Conservation (phyloP, 2,113 vertebrate genomes). For the Cathartes aura region DNA sequence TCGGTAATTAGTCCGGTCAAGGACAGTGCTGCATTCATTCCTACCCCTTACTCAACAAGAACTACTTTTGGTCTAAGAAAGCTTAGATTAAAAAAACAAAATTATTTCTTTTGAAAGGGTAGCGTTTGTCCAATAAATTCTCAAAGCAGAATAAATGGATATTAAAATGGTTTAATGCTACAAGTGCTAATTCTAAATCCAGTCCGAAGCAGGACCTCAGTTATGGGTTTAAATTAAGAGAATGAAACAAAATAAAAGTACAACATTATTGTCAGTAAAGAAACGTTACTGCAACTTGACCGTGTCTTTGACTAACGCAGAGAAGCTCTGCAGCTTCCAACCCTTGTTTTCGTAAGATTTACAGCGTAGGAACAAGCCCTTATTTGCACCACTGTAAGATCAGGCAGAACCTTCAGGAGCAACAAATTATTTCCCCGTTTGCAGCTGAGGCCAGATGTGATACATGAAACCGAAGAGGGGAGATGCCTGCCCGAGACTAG, state of each 20-base stretch:
- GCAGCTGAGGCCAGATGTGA: not conserved
- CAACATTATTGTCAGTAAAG: not conserved
- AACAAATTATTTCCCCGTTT: not conserved
- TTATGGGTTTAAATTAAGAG: not conserved
- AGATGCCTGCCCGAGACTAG: not conserved
- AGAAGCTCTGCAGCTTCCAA: not conserved
- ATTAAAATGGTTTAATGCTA: not conserved
- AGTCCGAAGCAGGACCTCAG: not conserved
- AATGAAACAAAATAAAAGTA: not conserved
- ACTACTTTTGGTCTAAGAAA: not conserved
- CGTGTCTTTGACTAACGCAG: not conserved
- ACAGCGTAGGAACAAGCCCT: fast-evolving
- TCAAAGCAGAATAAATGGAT: not conserved
- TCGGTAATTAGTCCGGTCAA: not conserved
- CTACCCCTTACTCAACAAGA: not conserved
- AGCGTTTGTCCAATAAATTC: not conserved
- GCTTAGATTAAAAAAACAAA: not conserved
- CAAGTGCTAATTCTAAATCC: not conserved
- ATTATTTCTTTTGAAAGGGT: not conserved
- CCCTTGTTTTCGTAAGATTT: not conserved
- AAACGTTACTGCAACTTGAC: not conserved
- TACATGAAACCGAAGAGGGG: not conserved
- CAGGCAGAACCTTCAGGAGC: not conserved
- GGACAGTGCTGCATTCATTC: not conserved
- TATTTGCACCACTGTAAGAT: not conserved